Base-by-base conservation (phyloP, 2,888 invertebrate species). In the Volucella inflata region DNA sequence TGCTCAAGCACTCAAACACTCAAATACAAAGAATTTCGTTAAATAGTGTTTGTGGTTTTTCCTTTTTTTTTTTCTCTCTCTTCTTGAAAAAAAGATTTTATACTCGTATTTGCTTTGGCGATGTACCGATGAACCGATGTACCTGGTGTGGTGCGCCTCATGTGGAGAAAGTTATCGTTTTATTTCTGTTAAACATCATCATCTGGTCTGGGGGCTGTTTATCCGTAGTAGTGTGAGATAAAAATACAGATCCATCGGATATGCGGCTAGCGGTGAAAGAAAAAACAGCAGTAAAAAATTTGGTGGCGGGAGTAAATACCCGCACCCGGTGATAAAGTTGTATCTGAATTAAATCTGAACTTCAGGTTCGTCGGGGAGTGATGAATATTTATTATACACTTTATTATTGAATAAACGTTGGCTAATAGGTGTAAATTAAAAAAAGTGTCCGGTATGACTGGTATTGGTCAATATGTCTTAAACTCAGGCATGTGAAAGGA, bases 401-500 rank as follows among this genome's bases (percentile, higher is more conserved):
- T 36, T 17, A 21, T 71, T 40, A 38, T 16, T 44, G 55, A 48
- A 46, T 38, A 40, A 53, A 55, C 55, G 16, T 17, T 44, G 59
- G 46, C 44, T 11, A 55, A 59, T 72, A 71, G 70, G 65, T 80
- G 80, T 68, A 60, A 67, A 71, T 62, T 67, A 30, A 68, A 68
- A 62, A 60, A 79, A 83, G 78, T 57, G 75, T 76, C 84, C 75
- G 80, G 80, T 80, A 59, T 75, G 48, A 65, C 74, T 75, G 68
- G 68, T 50, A 21, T 42, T 79, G 75, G 53, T 67, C 74, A 82
- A 76, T 81, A 50, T 57, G 78, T 68, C 36, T 67, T 68, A 17
- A 6, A 30, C 38, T 14, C 42, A 74, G 59, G 21, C 84, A 75
- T 89, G 89, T 91, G 90, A 90, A 91, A 91, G 90, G 89, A 90